Conservation (phyloP, 1,140 invertebrate genomes). For the Trichoplusia ni region DNA sequence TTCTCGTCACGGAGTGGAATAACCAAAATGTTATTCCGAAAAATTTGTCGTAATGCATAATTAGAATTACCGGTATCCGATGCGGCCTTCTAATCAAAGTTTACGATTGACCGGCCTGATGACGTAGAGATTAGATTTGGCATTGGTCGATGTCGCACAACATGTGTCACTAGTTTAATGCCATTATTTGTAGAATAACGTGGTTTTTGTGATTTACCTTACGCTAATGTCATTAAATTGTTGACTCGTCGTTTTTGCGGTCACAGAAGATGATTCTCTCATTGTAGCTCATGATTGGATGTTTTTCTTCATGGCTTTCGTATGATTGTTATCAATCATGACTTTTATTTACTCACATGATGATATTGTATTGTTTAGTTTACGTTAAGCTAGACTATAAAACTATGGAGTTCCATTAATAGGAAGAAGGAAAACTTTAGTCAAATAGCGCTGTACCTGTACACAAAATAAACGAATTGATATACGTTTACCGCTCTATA, state of each 20-base stretch:
- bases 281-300: background rate
- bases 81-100: slow-evolving; percentile 5
- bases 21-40: slow-evolving; percentile 3
- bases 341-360: too few relatives aligned
- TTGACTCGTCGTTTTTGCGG: slow-evolving; percentile 6
- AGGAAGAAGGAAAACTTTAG: too few relatives aligned
- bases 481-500: too few relatives aligned
- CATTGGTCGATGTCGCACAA: slow-evolving; percentile 10
- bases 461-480: too few relatives aligned
- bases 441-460: too few relatives aligned
- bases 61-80: slow-evolving; percentile 11
- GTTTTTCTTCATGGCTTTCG: too few relatives aligned
- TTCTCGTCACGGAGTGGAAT: slow-evolving; percentile 7
- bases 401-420: too few relatives aligned
- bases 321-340: too few relatives aligned
- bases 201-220: slow-evolving; percentile 22
- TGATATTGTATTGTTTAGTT: too few relatives aligned
- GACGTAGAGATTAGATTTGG: slow-evolving; percentile 14
- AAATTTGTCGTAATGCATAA: slow-evolving; percentile 5
- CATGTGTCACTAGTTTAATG: slow-evolving; percentile 10
- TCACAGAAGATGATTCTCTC: background rate
- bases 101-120: background rate
- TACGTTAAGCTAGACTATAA: too few relatives aligned
- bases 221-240: background rate
- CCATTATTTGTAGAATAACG: background rate